These are phyloP conservation scores for Pterois miles DNA, from an alignment of 2,797 vertebrate genomes.

Conservation along the genomic window DNA sequence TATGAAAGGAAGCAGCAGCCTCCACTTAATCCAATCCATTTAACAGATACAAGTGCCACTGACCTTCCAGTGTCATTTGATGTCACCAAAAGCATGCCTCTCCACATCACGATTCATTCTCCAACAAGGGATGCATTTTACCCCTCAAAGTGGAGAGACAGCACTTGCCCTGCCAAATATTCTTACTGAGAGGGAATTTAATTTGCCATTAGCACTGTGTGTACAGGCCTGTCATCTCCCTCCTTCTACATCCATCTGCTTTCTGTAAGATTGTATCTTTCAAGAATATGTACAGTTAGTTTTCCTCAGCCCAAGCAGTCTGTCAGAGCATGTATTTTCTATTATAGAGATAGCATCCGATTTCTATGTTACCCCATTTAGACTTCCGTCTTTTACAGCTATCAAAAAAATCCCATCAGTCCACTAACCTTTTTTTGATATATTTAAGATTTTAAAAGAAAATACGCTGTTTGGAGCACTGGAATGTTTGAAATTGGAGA, in stretches of 20 bases:
- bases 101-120: constrained; percentile 78
- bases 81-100: constrained; percentile 79
- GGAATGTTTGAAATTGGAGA: constrained; percentile 88
- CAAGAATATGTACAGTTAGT: constrained; percentile 84
- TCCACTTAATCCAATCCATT: constrained; percentile 84
- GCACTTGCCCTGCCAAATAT: constrained; percentile 81
- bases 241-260: constrained; percentile 69
- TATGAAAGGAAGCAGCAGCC: constrained; percentile 80
- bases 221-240: constrained; percentile 80
- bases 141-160: constrained; percentile 73
- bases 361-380: constrained; percentile 92
- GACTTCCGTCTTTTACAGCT: constrained; percentile 91
- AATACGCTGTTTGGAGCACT: constrained; percentile 83
- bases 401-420: constrained; percentile 94
- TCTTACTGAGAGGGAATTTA: constrained; percentile 75
- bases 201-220: constrained; percentile 85
- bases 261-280: constrained; percentile 85
- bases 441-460: constrained; percentile 86
- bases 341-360: constrained; percentile 96
- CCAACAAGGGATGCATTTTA: constrained; percentile 77
- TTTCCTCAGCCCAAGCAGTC: constrained; percentile 86
- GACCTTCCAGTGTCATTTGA: constrained; percentile 85
- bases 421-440: constrained; percentile 92
- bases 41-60: constrained; percentile 84
- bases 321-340: constrained; percentile 93